Percentiles rank a stretch among this genome's conserved stretches.
phyloP scores from a whole-genome alignment of 2,113 vertebrate genomes.

The Ginglymostoma cirratum region DNA sequence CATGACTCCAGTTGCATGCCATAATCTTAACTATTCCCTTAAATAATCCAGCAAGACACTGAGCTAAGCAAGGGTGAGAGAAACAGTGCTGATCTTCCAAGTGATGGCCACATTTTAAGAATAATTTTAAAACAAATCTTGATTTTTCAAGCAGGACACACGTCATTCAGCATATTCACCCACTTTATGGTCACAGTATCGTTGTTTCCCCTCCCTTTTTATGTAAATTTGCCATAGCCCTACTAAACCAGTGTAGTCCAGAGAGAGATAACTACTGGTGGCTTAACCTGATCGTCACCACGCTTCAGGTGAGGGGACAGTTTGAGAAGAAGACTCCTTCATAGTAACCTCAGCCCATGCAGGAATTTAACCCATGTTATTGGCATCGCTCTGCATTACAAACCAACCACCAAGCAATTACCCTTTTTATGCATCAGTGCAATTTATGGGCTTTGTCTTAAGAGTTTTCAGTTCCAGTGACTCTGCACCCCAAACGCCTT shows the following conservation, averaged over 20 bases:
- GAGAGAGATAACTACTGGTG: too few relatives aligned
- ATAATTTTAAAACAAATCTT: background rate
- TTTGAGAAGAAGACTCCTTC: too few relatives aligned
- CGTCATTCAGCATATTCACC: background rate
- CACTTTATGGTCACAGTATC: background rate
- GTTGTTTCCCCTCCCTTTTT: background rate
- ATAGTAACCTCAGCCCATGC: too few relatives aligned
- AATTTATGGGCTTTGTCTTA: background rate
- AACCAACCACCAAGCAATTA: too few relatives aligned
- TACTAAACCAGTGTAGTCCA: too few relatives aligned
- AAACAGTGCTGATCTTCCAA: background rate
- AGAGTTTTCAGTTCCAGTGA: background rate
- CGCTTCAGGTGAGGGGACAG: too few relatives aligned
- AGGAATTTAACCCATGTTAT: too few relatives aligned
- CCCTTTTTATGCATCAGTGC: background rate
- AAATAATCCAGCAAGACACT: background rate
- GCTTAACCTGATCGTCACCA: too few relatives aligned
- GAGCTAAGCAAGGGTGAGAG: background rate
- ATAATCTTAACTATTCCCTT: background rate
- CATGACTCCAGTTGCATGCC: background rate
- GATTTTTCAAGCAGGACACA: background rate
- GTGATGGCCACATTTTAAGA: background rate
- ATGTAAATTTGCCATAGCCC: too few relatives aligned
- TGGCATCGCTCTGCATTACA: too few relatives aligned
- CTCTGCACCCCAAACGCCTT: background rate